Evolutionary conservation across 1,140 invertebrate genomes (phyloP).

Genomic region (Bombus picipes): DNA sequence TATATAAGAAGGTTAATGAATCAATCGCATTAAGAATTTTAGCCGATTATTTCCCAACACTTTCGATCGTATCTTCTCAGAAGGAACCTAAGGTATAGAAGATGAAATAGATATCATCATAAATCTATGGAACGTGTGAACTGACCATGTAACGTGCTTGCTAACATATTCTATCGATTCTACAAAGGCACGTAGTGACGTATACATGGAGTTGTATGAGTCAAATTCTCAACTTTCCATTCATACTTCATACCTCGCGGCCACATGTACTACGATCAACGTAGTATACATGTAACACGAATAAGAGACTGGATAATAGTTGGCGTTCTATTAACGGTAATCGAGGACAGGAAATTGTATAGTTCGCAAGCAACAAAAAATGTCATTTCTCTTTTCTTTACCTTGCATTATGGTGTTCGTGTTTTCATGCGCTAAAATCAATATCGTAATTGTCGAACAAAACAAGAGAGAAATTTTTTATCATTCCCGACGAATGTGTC

Average conservation of each 20-base stretch:
- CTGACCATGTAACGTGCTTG: background rate
- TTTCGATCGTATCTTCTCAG: too few relatives aligned
- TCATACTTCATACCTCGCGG: conserved; percentile 68
- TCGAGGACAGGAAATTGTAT: conserved; percentile 18
- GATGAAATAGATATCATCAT: background rate
- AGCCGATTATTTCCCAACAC: too few relatives aligned
- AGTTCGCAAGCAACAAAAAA: background rate
- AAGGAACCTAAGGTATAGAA: background rate
- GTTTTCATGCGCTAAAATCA: background rate
- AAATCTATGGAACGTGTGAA: background rate
- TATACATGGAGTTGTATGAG: background rate
- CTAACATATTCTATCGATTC: conserved; percentile 36
- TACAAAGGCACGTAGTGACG: background rate
- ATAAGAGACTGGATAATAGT: conserved; percentile 12
- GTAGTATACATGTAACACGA: background rate
- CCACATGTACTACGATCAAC: conserved; percentile 3
- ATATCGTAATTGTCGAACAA: background rate
- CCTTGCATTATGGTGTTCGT: background rate
- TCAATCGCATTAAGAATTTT: too few relatives aligned
- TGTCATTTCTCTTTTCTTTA: background rate
- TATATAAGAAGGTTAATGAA: too few relatives aligned
- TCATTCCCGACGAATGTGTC: background rate
- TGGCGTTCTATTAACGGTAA: conserved; percentile 11
- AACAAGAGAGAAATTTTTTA: background rate
- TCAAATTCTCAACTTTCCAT: conserved; percentile 64